These are phyloP conservation scores for Drosophila eohydei DNA, from an alignment of 2,888 invertebrate species.

Conservation along the genomic window DNA sequence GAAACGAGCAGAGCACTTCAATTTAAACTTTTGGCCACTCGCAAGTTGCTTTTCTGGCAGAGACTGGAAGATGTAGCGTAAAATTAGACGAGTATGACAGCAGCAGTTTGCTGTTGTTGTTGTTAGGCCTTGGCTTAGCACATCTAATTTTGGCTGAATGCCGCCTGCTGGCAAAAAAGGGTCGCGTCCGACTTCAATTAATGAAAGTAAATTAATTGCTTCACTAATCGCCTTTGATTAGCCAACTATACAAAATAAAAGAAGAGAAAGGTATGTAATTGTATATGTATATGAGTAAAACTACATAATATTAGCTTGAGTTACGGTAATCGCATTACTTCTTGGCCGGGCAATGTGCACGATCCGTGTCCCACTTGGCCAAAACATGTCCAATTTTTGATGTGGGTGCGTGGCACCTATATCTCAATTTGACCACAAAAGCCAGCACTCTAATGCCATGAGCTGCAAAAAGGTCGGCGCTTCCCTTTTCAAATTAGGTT, in stretches of 20 bases:
- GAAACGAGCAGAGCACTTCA: conserved; percentile 50
- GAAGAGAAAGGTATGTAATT: neutral
- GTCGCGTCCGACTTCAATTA: conserved; percentile 19
- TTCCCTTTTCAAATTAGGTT: conserved; percentile 29
- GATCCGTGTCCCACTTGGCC: conserved; percentile 32
- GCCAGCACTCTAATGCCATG: conserved; percentile 57
- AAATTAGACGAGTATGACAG: conserved; percentile 52
- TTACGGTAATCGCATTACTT: conserved; percentile 11
- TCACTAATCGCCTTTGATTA: conserved; percentile 51
- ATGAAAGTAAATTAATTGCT: conserved; percentile 50
- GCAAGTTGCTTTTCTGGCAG: conserved; percentile 23
- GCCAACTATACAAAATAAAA: conserved; percentile 1
- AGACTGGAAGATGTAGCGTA: conserved; percentile 36
- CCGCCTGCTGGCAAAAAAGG: conserved; percentile 16
- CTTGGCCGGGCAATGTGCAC: neutral
- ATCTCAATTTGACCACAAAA: conserved; percentile 76
- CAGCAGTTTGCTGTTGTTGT: conserved; percentile 3
- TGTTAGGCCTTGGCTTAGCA: conserved; percentile 24
- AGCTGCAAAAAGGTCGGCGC: conserved; percentile 45
- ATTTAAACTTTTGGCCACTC: conserved; percentile 66
- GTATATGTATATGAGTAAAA: neutral
- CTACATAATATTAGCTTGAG: conserved; percentile 6
- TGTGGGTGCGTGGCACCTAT: conserved; percentile 62
- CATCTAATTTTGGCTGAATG: conserved; percentile 18
- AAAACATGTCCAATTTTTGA: conserved; percentile 59